Base-by-base conservation (phyloP, 1,140 invertebrate genomes). In the Monochamus saltuarius region DNA sequence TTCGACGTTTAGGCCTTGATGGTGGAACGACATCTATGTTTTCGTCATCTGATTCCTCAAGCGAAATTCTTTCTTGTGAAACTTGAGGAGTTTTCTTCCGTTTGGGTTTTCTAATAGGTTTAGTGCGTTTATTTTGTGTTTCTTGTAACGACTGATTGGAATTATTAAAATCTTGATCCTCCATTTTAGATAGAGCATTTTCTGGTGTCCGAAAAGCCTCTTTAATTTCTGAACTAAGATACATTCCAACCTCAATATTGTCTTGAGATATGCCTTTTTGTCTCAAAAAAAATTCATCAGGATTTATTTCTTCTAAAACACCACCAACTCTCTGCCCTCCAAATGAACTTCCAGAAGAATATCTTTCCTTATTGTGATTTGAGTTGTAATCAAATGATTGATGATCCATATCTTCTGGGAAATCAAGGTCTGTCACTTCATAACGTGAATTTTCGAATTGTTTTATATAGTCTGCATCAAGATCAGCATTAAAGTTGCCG, bases 281-380 rank as follows among this genome's bases (percentile, higher is more conserved):
- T 53, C 89, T 80, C 43, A 92, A 77, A 73, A 92, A 92, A 78
- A 92, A 92, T 77, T 92, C 89, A 73, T 94, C 90, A 2, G 90
- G 90, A 69, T 92, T 86, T 56, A 92, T 90, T 78, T 92, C 89
- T 75, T 92, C 90, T 60, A 92, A 84, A 0, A 90, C 86, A 0
- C 86, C 87, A 7, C 78, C 78, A 29, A 45, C 17, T 39, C 82
- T 51, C 14, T 66, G 62, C 52, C 64, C 57, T 16, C 67, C 61
- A 34, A 66, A 50, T 1, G 66, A 70, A 54, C 69, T 68, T 13
- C 57, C 62, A 7, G 68, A 69, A 1, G 62, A 64, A 51, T 61
- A 61, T 7, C 49, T 54, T 52, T 64, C 69, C 43, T 55, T 60
- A n/a, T 47, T 45, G 13, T 57, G 46, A 50, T 63, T 67, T 13